Conservation (phyloP, 2,113 vertebrate species). For the Dunckerocampus dactyliophorus region DNA sequence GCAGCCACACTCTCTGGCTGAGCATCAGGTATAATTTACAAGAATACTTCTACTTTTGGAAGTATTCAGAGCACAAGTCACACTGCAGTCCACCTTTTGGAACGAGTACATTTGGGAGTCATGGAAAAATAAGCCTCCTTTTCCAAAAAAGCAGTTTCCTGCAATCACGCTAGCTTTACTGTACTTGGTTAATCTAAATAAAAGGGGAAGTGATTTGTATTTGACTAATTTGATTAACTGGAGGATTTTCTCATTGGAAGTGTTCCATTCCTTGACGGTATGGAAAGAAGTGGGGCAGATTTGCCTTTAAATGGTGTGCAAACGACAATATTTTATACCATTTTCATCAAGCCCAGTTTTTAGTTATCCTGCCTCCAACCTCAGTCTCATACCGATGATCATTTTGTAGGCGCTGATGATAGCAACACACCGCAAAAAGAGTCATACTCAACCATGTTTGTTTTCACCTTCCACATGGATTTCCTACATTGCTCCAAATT, state of each 20-base stretch:
- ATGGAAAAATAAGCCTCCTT: slow-evolving; percentile 52
- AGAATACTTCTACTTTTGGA: slow-evolving; percentile 32
- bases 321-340: slow-evolving; percentile 11
- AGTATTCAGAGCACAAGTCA: slow-evolving; percentile 20
- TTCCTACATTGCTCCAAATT: not conserved
- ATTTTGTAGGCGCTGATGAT: slow-evolving; percentile 17
- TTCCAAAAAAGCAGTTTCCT: slow-evolving; percentile 43
- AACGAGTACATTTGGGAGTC: slow-evolving; percentile 29
- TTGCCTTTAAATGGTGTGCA: slow-evolving; percentile 1
- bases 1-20: slow-evolving; percentile 10
- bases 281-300: slow-evolving; percentile 11
- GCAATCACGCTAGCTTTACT: slow-evolving; percentile 60
- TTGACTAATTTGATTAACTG: slow-evolving; percentile 53
- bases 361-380: not conserved
- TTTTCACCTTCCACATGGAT: not conserved
- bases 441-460: slow-evolving; percentile 16
- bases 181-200: slow-evolving; percentile 56
- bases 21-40: slow-evolving; percentile 36
- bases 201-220: slow-evolving; percentile 55
- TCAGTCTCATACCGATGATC: not conserved
- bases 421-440: slow-evolving; percentile 43
- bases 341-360: slow-evolving; percentile 9
- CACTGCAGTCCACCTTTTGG: slow-evolving; percentile 40
- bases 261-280: slow-evolving; percentile 25
- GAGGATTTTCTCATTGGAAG: slow-evolving; percentile 48